Conservation (phyloP, 2,113 vertebrate species). For the Eudyptes chrysolophus region DNA sequence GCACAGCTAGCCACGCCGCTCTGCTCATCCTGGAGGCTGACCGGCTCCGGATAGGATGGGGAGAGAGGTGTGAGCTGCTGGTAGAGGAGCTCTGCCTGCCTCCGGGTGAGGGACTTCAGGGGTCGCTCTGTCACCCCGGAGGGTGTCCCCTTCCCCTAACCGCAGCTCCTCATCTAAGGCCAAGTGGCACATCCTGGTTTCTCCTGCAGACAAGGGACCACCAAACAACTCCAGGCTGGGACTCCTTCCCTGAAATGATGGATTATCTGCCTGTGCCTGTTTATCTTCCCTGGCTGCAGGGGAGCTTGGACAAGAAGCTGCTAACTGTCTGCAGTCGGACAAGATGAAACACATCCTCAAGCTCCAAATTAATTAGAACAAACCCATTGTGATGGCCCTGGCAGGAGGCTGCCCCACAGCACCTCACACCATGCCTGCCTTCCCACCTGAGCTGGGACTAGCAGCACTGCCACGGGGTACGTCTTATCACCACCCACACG, state of each 20-base stretch:
- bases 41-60: fast-evolving
- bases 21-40: not conserved
- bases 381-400: not conserved
- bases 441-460: not conserved
- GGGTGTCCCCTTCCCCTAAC: not conserved
- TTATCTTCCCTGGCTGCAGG: slow-evolving; percentile 9
- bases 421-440: fast-evolving
- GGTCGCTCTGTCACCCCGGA: not conserved
- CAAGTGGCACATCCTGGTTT: not conserved
- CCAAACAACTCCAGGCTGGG: not conserved
- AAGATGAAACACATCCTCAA: not conserved
- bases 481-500: not conserved
- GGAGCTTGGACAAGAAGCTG: slow-evolving; percentile 1
- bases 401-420: not conserved
- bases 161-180: not conserved
- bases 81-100: not conserved
- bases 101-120: not conserved
- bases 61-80: not conserved
- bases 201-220: not conserved
- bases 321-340: not conserved
- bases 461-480: not conserved
- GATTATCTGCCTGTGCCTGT: slow-evolving; percentile 6
- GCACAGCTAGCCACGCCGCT: not conserved
- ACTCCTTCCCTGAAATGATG: not conserved
- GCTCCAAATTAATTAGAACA: not conserved